A percentile compares a stretch with the other conserved stretches of the same genome.
These are phyloP conservation scores for Melanostoma scalare DNA, from an alignment of 2,888 invertebrate species.

Conservation along the genomic window DNA sequence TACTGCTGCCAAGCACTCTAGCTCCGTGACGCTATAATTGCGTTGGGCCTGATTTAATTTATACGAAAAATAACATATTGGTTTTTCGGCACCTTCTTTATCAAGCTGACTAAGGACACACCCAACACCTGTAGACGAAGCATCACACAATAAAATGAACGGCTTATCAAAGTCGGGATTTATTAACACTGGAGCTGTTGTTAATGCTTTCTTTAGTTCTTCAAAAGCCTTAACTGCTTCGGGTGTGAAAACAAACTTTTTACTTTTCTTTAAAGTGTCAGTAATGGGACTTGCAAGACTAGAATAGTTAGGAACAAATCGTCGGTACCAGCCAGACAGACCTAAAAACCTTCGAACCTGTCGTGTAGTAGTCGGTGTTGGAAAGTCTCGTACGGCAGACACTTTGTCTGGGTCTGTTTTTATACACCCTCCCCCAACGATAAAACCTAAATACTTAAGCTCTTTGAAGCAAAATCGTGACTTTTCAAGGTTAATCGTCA, in stretches of 20 bases:
- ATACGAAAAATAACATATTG: neutral
- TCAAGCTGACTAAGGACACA: constrained; percentile 6
- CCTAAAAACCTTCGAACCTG: constrained; percentile 8
- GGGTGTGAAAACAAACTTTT: neutral
- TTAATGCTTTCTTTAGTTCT: neutral
- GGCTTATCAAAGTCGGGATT: neutral
- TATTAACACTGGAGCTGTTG: neutral
- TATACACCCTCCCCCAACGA: constrained; percentile 26
- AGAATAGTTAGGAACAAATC: neutral
- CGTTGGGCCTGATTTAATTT: constrained; percentile 15
- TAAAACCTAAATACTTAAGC: constrained; percentile 29
- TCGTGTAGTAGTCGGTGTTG: neutral
- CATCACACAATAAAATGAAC: neutral
- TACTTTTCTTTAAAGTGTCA: neutral
- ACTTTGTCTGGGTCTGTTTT: constrained; percentile 6
- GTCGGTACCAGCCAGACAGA: constrained; percentile 1
- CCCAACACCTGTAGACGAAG: constrained; percentile 5
- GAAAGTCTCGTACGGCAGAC: neutral
- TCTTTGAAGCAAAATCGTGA: constrained; percentile 6
- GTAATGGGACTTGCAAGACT: neutral
- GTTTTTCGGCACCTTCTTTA: neutral
- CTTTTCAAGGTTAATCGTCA: no score
- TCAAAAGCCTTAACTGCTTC: neutral
- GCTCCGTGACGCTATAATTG: neutral
- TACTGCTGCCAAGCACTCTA: constrained; percentile 14